Conservation (phyloP, 2,888 invertebrate species). For the Myathropa florea region DNA sequence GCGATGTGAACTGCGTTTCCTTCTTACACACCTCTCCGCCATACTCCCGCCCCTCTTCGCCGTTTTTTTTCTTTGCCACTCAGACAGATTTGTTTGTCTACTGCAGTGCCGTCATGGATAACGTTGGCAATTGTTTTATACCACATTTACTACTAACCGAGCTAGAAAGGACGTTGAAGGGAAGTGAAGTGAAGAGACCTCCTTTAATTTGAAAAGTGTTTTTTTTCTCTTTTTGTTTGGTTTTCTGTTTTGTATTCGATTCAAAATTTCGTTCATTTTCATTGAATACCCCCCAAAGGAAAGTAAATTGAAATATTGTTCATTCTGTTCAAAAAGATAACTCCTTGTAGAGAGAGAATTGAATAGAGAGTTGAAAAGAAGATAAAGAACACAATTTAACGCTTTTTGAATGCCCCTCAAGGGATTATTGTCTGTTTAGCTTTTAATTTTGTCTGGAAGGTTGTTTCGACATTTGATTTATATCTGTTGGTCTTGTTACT, state of each 20-base stretch:
- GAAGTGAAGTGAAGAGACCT: neutral
- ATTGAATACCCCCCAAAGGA: neutral
- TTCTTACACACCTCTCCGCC: neutral
- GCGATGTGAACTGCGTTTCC: conserved; percentile 18
- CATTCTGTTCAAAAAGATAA: neutral
- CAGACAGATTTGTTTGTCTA: conserved; percentile 30
- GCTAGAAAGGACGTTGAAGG: conserved; percentile 19
- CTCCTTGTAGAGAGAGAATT: neutral
- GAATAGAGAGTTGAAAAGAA: neutral
- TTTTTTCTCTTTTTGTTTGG: neutral
- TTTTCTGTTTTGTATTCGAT: neutral
- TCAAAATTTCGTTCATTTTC: neutral
- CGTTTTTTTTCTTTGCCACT: neutral
- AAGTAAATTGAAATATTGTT: neutral
- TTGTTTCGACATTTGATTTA: neutral
- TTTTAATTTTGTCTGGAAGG: neutral
- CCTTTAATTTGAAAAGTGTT: neutral
- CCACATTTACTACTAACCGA: conserved; percentile 65
- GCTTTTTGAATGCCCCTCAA: neutral
- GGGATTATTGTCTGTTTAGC: neutral
- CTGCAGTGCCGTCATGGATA: conserved; percentile 34
- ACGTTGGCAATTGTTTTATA: conserved; percentile 47
- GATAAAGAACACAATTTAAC: neutral
- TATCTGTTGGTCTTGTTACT: neutral
- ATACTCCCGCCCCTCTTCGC: neutral